Base-by-base conservation (phyloP, 2,797 vertebrate species). In the Kryptolebias ocellatus region DNA sequence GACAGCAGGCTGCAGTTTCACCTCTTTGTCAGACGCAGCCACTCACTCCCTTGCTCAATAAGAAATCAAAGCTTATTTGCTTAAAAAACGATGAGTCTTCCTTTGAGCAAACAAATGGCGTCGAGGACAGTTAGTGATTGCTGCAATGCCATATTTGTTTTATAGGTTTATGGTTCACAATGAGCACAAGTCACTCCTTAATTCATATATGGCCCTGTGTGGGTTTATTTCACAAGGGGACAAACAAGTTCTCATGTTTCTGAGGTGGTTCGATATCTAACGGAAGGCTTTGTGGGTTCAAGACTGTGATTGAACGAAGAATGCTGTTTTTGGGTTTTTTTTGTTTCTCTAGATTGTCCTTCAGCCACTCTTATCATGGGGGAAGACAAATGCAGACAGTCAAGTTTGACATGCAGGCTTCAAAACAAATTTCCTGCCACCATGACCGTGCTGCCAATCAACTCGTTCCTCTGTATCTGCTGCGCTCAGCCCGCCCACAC, bases 361-460 rank as follows among this genome's bases (percentile, higher is more conserved):
- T 53, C 51, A 62, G 70, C 44, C 57, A 67, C 66, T 65, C 34
- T 73, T 53, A 1, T 63, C 10, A 53, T 81, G 71, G 72, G 81
- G 4, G 56, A 82, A 80, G 64, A 79, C 81, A 89, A 85, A 89
- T 73, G 81, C 72, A 81, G 65, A 81, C 72, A 74, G 53, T 73
- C 60, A 70, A 72, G 45, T 76, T 78, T 64, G 55, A 77, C 67
- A 64, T 44, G 11, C 24, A 68, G 74, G 54, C 71, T 84, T 85
- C 62, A 82, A 75, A 89, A 84, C 63, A 78, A 70, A 68, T 61
- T 67, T 53, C 61, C 45, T 34, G 31, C 53, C 53, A 63, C 70
- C 27, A 53, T 10, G 46, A 70, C 65, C 6, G 42, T 17, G 20
- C 64, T 42, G 62, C 70, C 73, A 77, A 56, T 83, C 58, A 70